Evolutionary conservation across 2,797 vertebrate genomes (phyloP).

Genomic region (Phoebastria nigripes): DNA sequence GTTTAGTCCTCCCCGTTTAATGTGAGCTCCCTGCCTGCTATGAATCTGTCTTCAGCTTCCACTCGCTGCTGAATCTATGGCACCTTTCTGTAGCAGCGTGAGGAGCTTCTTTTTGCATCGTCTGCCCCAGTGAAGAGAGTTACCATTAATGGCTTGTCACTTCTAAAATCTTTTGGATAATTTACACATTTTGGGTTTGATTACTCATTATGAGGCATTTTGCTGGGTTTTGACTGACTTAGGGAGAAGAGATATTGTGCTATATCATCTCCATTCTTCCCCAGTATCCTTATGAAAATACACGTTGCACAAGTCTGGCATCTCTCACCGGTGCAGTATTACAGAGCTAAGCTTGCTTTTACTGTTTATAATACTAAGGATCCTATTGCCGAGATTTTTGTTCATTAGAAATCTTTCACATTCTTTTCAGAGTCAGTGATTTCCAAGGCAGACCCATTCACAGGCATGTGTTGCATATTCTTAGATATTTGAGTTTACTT

Average conservation of each 20-base stretch:
- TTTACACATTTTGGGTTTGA: neutral
- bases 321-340: neutral
- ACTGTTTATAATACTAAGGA: neutral
- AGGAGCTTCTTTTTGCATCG: neutral
- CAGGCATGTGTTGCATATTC: neutral
- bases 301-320: neutral
- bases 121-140: neutral
- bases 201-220: neutral
- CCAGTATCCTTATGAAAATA: neutral
- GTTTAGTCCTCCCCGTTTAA: neutral
- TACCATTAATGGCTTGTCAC: neutral
- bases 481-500: neutral
- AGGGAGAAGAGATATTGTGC: neutral
- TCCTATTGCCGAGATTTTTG: neutral
- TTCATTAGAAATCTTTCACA: neutral
- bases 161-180: neutral
- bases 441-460: neutral
- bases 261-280: neutral
- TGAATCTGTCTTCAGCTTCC: neutral
- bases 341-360: neutral
- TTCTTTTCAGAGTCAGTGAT: neutral
- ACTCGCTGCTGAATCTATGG: rapidly evolving
- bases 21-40: neutral
- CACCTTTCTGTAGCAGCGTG: neutral
- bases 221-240: neutral